Evolutionary conservation across 2,888 invertebrate genomes (phyloP).

Genomic region (Phytoseiulus persimilis): DNA sequence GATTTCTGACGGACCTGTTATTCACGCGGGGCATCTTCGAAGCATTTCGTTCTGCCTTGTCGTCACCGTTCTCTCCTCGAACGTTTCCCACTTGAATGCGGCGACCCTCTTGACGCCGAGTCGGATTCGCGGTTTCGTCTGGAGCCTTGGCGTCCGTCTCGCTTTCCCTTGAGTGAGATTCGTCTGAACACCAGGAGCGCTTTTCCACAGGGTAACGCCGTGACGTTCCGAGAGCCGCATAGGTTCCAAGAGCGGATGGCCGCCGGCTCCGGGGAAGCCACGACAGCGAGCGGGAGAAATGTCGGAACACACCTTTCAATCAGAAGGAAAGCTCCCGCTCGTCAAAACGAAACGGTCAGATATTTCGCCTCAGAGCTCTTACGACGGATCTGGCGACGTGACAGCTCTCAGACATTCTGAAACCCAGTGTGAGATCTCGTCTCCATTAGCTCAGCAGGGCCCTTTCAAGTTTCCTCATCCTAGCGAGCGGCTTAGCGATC

Average conservation of each 20-base stretch:
- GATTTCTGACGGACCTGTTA: not conserved
- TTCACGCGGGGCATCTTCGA: not conserved
- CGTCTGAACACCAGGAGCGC: no score
- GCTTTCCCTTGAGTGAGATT: no score
- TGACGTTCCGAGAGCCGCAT: no score
- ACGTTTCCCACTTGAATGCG: not conserved
- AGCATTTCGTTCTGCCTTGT: not conserved
- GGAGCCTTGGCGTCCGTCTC: not conserved
- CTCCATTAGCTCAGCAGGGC: conserved; percentile 5
- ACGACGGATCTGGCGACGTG: not conserved
- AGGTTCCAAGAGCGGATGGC: no score
- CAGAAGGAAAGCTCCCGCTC: not conserved
- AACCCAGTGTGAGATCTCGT: not conserved
- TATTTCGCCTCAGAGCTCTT: not conserved
- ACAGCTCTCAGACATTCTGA: not conserved
- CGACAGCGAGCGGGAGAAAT: not conserved
- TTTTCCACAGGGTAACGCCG: no score
- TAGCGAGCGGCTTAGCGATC: not conserved
- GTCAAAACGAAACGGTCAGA: not conserved
- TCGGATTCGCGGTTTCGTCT: not conserved
- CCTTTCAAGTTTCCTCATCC: not conserved
- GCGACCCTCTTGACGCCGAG: not conserved
- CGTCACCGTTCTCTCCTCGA: not conserved
- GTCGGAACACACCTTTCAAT: no score
- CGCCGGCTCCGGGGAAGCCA: not conserved